These are phyloP conservation scores for Tangara arthus DNA, from an alignment of 2,797 vertebrate species.

Conservation along the genomic window DNA sequence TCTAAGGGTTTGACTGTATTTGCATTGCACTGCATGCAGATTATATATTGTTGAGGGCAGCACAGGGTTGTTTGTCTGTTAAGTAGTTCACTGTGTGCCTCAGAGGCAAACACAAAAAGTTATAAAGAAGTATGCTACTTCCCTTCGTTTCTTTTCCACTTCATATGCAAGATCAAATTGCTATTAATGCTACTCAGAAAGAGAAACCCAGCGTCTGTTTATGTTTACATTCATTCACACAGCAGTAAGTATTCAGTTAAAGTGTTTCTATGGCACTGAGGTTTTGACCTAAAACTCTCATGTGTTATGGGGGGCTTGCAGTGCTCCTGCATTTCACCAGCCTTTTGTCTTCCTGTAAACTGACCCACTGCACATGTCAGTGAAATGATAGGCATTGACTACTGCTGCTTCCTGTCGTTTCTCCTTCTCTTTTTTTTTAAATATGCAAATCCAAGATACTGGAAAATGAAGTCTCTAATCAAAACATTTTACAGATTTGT, in stretches of 20 bases:
- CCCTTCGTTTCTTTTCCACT: neutral
- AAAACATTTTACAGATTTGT: neutral
- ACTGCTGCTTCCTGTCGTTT: neutral
- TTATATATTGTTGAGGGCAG: neutral
- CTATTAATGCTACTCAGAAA: neutral
- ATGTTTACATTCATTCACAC: neutral
- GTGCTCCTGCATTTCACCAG: neutral
- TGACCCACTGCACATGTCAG: neutral
- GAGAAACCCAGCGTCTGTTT: neutral
- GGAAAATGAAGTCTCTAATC: neutral
- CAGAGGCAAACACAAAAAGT: neutral
- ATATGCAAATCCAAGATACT: neutral
- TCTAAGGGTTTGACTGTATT: neutral
- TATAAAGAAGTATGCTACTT: neutral
- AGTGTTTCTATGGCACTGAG: neutral
- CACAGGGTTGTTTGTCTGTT: neutral
- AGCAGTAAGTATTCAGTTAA: neutral
- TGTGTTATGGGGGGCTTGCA: neutral
- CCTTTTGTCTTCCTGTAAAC: neutral
- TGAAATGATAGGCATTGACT: neutral
- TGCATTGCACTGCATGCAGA: neutral
- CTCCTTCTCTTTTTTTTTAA: neutral
- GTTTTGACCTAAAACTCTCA: neutral
- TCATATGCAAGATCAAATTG: neutral
- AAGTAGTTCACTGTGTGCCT: neutral